Evolutionary conservation across 1,140 invertebrate species (phyloP).

Genomic region (Yoshiicerus persimilis): DNA sequence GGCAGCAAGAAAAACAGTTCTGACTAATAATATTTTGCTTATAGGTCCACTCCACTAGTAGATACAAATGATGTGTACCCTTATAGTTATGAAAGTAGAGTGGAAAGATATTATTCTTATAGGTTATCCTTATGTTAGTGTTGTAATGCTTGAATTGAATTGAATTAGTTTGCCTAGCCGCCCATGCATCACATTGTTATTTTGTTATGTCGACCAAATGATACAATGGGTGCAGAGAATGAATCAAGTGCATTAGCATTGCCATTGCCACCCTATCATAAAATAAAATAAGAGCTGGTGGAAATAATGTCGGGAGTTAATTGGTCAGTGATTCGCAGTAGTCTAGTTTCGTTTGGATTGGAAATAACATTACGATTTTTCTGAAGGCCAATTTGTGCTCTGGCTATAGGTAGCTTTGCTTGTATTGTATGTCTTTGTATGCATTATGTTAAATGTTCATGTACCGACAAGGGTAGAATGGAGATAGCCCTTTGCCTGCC

Average conservation of each 20-base stretch:
- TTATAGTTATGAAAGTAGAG: neutral
- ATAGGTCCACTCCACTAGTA: neutral
- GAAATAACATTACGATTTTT: neutral
- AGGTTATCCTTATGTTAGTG: neutral
- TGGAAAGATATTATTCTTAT: neutral
- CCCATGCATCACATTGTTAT: slow-evolving; percentile 19
- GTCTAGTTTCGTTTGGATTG: neutral
- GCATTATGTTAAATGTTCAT: neutral
- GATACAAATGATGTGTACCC: neutral
- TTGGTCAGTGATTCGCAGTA: slow-evolving; percentile 32
- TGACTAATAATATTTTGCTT: neutral
- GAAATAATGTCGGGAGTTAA: slow-evolving; percentile 36
- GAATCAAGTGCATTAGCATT: slow-evolving; percentile 20
- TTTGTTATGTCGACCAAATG: slow-evolving; percentile 5
- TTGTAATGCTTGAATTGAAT: neutral
- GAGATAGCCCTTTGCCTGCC: neutral
- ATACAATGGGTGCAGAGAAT: neutral
- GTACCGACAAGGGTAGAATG: neutral
- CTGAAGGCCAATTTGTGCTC: slow-evolving; percentile 2
- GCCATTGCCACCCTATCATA: slow-evolving; percentile 1
- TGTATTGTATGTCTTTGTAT: neutral
- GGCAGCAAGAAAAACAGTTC: slow-evolving; percentile 22
- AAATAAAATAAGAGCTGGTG: slow-evolving; percentile 22
- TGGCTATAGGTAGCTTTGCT: neutral
- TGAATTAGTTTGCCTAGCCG: slow-evolving; percentile 19